These are phyloP conservation scores for Aphelenchoides bicaudatus DNA, from an alignment of 2,888 invertebrate species.

Conservation along the genomic window DNA sequence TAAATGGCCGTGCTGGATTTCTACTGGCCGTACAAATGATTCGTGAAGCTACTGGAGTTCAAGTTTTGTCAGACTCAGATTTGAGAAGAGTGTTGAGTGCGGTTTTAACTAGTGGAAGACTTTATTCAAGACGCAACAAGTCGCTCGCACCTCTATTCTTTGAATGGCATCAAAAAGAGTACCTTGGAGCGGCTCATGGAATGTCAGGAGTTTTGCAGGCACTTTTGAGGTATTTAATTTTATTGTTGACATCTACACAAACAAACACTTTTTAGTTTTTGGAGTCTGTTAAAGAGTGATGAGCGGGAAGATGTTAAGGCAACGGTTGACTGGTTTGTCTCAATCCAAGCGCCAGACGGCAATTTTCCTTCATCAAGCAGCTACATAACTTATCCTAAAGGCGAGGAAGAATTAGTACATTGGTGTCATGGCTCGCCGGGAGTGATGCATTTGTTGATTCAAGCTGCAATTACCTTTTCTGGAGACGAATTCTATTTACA, in stretches of 20 bases:
- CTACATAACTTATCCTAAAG: conserved; percentile 20
- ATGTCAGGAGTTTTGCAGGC: conserved; percentile 78
- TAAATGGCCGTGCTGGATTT: conserved; percentile 81
- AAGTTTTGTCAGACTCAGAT: conserved; percentile 61
- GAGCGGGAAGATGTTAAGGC: conserved; percentile 23
- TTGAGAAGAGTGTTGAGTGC: conserved; percentile 70
- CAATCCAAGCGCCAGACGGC: conserved; percentile 33
- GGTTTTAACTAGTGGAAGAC: conserved; percentile 72
- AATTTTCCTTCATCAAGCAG: conserved; percentile 34
- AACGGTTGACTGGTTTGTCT: conserved; percentile 30
- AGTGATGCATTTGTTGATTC: conserved; percentile 74
- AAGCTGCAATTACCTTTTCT: conserved; percentile 72
- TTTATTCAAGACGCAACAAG: conserved; percentile 70
- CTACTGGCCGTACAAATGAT: conserved; percentile 67
- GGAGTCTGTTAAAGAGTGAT: conserved; percentile 21
- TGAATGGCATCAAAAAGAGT: conserved; percentile 80
- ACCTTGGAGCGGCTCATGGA: conserved; percentile 85
- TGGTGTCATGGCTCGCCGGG: conserved; percentile 82
- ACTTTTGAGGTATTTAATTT: conserved; percentile 68
- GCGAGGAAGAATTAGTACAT: conserved; percentile 32
- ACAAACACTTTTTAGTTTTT: conserved; percentile 27
- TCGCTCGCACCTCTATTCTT: conserved; percentile 71
- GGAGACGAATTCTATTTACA: conserved; percentile 73
- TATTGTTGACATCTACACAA: neutral
- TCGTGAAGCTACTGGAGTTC: conserved; percentile 26